A percentile compares a stretch with the other conserved stretches of the same genome.
Evolutionary conservation across 2,113 vertebrate genomes (phyloP).

Genomic region (Acinonyx jubatus): DNA sequence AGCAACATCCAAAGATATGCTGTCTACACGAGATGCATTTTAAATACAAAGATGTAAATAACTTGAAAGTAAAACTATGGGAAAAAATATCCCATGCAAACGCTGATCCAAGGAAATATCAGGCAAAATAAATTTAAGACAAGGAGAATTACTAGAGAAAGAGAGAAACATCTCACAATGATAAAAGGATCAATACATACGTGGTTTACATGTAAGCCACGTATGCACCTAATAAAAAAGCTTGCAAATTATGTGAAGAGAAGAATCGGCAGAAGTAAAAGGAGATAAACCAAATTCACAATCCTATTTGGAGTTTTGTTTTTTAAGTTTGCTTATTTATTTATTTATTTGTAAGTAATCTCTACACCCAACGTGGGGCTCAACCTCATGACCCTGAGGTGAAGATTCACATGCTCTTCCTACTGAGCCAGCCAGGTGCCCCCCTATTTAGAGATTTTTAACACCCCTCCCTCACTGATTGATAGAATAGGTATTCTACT

Average conservation of each 20-base stretch:
- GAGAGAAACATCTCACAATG: background rate
- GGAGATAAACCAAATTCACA: background rate
- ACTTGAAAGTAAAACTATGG: background rate
- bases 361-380: background rate
- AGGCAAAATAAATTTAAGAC: background rate
- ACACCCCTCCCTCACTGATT: background rate
- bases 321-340: background rate
- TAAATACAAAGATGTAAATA: background rate
- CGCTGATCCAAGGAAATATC: background rate
- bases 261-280: background rate
- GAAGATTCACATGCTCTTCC: background rate
- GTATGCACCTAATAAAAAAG: background rate
- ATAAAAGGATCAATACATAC: background rate
- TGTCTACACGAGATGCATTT: background rate
- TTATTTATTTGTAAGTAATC: background rate
- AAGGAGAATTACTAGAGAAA: background rate
- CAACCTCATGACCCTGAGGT: background rate
- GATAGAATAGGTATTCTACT: background rate
- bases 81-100: background rate
- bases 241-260: background rate
- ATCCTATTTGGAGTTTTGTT: background rate
- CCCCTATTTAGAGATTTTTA: background rate
- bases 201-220: background rate
- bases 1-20: background rate
- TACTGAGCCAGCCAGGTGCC: background rate